These are phyloP conservation scores for Lamellibrachia columna DNA, from an alignment of 2,888 invertebrate genomes.

Conservation along the genomic window DNA sequence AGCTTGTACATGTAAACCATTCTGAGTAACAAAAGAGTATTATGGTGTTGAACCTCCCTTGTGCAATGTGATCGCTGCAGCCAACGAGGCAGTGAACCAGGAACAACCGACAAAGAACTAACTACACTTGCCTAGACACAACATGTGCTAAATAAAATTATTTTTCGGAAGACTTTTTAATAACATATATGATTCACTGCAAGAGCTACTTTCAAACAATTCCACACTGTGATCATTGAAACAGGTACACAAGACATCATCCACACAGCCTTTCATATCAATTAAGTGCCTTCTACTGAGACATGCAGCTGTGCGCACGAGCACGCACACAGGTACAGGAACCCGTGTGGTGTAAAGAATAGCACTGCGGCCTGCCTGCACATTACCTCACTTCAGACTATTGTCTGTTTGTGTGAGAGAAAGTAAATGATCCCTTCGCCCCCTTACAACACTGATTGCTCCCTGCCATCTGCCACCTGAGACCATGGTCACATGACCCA, in stretches of 20 bases:
- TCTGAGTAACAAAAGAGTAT: neutral
- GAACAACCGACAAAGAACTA: neutral
- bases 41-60: neutral
- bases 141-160: too few relatives aligned
- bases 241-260: neutral
- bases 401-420: conserved; percentile 4
- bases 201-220: neutral
- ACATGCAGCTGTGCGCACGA: neutral
- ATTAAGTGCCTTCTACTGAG: neutral
- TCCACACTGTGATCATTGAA: neutral
- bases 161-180: too few relatives aligned
- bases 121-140: too few relatives aligned
- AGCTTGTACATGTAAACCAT: neutral
- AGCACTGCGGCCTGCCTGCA: neutral
- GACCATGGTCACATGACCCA: neutral
- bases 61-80: neutral
- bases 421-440: neutral
- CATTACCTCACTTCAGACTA: neutral
- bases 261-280: neutral
- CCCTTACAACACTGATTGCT: conserved; percentile 12
- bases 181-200: too few relatives aligned
- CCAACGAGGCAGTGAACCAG: neutral
- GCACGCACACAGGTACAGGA: neutral
- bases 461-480: conserved; percentile 7
- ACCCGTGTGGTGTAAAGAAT: neutral